phyloP scores from a whole-genome alignment of 2,888 invertebrate species.

The Caenorhabditis drosophilae region DNA sequence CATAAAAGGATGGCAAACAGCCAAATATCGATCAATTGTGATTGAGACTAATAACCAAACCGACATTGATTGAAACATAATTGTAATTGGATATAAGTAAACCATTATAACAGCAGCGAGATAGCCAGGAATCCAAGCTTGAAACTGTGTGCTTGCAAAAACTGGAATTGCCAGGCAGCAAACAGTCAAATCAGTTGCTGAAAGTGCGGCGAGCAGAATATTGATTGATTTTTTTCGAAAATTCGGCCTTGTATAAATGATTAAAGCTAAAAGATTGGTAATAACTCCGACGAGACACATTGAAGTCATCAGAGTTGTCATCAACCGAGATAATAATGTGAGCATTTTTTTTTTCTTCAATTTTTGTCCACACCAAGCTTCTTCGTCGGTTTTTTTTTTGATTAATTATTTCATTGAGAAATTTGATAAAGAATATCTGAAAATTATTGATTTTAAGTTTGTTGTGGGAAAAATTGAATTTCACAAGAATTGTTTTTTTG shows the following conservation, averaged over 20 bases:
- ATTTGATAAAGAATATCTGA: too few relatives aligned
- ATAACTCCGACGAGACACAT: slow-evolving; percentile 61
- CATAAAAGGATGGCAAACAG: slow-evolving; percentile 68
- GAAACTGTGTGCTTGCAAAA: slow-evolving; percentile 49
- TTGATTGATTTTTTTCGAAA: slow-evolving; percentile 66
- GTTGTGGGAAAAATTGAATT: too few relatives aligned
- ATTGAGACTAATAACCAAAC: slow-evolving; percentile 60
- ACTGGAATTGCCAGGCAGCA: slow-evolving; percentile 64
- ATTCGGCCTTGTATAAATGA: slow-evolving; percentile 59
- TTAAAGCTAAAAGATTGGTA: slow-evolving; percentile 57
- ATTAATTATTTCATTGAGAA: too few relatives aligned
- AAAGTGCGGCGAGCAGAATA: slow-evolving; percentile 60
- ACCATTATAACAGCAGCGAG: slow-evolving; percentile 57
- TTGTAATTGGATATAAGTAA: slow-evolving; percentile 62
- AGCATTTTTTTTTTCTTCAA: slow-evolving; percentile 16
- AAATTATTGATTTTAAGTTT: too few relatives aligned
- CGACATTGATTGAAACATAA: slow-evolving; percentile 58
- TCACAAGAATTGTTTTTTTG: too few relatives aligned
- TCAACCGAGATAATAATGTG: slow-evolving; percentile 44
- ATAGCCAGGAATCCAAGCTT: slow-evolving; percentile 24
- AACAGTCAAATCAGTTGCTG: slow-evolving; percentile 59
- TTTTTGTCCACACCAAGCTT: too few relatives aligned
- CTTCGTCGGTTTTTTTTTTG: too few relatives aligned
- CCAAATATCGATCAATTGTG: slow-evolving; percentile 65
- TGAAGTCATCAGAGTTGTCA: slow-evolving; percentile 51